These are phyloP conservation scores for Rhinoderma darwinii DNA, from an alignment of 2,113 vertebrate species.

Conservation along the genomic window DNA sequence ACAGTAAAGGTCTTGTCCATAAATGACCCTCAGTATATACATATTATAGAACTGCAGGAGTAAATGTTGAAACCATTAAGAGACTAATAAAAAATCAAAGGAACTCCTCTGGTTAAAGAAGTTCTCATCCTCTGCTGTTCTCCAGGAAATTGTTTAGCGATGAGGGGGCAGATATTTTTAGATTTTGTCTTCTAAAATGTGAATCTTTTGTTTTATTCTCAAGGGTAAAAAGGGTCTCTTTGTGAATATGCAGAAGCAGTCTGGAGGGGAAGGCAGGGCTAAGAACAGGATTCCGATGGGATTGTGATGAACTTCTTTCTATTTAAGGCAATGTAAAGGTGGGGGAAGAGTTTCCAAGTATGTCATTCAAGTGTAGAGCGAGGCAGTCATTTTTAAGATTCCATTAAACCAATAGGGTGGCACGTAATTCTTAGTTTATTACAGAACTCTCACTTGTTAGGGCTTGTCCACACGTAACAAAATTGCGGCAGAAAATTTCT, in stretches of 20 bases:
- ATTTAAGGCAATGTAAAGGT: constrained; percentile 36
- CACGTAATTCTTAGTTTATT: no score
- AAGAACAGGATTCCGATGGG: not conserved
- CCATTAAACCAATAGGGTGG: not conserved
- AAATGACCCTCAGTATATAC: not conserved
- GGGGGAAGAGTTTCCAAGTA: not conserved
- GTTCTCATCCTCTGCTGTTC: not conserved
- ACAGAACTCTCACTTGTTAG: no score
- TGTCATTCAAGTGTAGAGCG: not conserved
- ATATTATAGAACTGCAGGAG: not conserved
- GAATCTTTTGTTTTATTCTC: constrained; percentile 33
- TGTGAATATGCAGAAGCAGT: constrained; percentile 17
- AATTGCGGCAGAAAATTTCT: no score
- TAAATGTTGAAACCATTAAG: constrained; percentile 2
- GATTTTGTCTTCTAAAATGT: constrained; percentile 16
- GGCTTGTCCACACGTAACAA: no score
- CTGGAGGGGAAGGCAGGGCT: not conserved
- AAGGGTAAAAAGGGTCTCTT: constrained; percentile 35
- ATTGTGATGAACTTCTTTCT: constrained; percentile 15
- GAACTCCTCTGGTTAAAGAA: not conserved
- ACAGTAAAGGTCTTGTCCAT: not conserved
- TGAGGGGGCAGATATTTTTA: constrained; percentile 36
- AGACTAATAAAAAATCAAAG: not conserved
- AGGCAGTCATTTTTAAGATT: not conserved
- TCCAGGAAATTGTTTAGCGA: not conserved